Percentiles rank a stretch among this genome's conserved stretches.
Conservation (phyloP, 30 jellyfish, hydroid and myxozoan genomes). For the Turritopsis rubra region DNA sequence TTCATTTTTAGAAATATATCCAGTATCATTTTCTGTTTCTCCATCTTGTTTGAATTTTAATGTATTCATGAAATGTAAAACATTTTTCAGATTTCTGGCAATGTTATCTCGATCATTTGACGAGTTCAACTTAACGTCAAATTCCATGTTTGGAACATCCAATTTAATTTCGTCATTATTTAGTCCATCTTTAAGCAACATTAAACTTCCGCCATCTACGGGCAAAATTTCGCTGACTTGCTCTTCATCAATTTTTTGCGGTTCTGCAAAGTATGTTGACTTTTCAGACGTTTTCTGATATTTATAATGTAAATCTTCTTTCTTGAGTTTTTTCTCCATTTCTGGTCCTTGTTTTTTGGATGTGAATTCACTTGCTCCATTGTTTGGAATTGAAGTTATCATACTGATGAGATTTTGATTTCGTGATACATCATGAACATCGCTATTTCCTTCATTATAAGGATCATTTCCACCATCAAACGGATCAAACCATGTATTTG, state of each 20-base stretch:
- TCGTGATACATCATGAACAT: not conserved
- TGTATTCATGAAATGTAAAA: not conserved
- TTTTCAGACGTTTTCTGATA: not conserved
- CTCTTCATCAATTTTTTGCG: not conserved
- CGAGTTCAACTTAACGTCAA: slow-evolving; percentile 3
- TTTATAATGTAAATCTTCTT: not conserved
- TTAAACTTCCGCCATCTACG: not conserved
- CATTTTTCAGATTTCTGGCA: not conserved
- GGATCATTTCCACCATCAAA: slow-evolving; percentile 8
- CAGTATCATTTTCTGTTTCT: not conserved
- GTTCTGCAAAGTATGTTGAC: not conserved
- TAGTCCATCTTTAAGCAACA: not conserved
- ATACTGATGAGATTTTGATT: not conserved
- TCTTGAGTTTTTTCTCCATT: not conserved
- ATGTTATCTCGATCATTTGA: slow-evolving; percentile 5
- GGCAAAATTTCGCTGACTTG: slow-evolving; percentile 1
- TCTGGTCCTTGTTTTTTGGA: not conserved
- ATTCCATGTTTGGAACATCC: slow-evolving; percentile 5
- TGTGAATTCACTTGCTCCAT: not conserved
- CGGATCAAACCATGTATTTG: not conserved
- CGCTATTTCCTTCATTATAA: not conserved
- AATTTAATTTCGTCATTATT: slow-evolving; percentile 5
- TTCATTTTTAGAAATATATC: not conserved
- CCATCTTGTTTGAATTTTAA: not conserved
- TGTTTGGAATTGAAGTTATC: not conserved